Conservation (phyloP, 2,113 vertebrate species). For the Pteruthius melanotis region DNA sequence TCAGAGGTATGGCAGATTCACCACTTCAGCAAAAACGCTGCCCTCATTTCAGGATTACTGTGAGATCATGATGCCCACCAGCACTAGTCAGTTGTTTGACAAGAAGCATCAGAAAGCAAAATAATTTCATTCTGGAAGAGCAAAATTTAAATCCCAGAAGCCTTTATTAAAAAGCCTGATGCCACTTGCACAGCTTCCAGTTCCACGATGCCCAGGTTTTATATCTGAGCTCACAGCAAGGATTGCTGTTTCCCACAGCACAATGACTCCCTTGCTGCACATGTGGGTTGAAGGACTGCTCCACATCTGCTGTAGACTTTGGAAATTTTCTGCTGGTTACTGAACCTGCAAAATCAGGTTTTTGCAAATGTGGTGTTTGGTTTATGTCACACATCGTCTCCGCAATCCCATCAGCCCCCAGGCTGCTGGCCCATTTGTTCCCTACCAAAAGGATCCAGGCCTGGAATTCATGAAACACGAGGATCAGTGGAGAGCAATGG, state of each 20-base stretch:
- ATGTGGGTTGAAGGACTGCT: neutral
- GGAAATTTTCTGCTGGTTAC: neutral
- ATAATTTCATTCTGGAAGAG: neutral
- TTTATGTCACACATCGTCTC: neutral
- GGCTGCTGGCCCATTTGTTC: neutral
- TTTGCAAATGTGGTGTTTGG: neutral
- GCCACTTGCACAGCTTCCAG: neutral
- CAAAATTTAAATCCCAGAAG: neutral
- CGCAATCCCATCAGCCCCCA: neutral
- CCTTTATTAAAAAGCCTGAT: neutral
- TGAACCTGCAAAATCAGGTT: neutral
- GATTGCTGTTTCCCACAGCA: neutral
- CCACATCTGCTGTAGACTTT: neutral
- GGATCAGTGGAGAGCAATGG: neutral
- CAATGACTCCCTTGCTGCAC: too few species aligned
- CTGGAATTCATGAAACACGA: neutral
- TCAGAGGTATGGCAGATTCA: neutral
- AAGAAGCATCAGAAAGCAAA: neutral
- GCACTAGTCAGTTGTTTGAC: neutral
- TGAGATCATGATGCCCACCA: neutral
- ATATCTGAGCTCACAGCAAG: neutral
- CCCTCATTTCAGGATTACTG: neutral
- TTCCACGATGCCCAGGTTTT: neutral
- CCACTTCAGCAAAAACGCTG: neutral
- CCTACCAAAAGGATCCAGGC: neutral